phyloP scores from a whole-genome alignment of 64 coral and sea anemone species.

The Montipora foliosa region DNA sequence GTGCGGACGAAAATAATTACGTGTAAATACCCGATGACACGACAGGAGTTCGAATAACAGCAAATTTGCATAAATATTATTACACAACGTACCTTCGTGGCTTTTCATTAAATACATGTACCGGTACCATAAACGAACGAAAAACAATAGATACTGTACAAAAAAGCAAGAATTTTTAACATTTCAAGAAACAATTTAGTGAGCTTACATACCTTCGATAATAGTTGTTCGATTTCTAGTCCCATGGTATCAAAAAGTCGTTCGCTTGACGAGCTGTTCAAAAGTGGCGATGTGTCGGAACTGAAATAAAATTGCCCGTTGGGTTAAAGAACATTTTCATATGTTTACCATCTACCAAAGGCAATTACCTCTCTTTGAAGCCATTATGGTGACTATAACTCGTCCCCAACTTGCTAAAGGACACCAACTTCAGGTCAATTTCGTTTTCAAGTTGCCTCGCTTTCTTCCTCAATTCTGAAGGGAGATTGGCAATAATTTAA shows the following conservation, averaged over 20 bases:
- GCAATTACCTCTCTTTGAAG: conserved; percentile 71
- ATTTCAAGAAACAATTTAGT: neutral
- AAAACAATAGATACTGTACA: neutral
- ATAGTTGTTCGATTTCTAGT: conserved; percentile 94
- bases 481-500: neutral
- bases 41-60: neutral
- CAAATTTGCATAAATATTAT: neutral
- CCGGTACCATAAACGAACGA: neutral
- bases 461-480: conserved; percentile 90
- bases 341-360: neutral
- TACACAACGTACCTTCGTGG: neutral
- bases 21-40: no score
- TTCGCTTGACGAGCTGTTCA: conserved; percentile 88
- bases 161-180: neutral
- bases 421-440: conserved; percentile 97
- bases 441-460: conserved; percentile 99
- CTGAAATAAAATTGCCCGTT: conserved; percentile 35
- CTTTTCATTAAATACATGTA: neutral
- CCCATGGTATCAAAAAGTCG: conserved; percentile 98
- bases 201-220: conserved; percentile 80
- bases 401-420: conserved; percentile 97
- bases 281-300: conserved; percentile 90
- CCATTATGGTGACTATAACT: conserved; percentile 79
- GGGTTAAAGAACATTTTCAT: conserved; percentile 6
- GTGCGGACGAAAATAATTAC: no score